These are phyloP conservation scores for Cephus spinipes DNA, from an alignment of 2,888 invertebrate species.

Conservation along the genomic window DNA sequence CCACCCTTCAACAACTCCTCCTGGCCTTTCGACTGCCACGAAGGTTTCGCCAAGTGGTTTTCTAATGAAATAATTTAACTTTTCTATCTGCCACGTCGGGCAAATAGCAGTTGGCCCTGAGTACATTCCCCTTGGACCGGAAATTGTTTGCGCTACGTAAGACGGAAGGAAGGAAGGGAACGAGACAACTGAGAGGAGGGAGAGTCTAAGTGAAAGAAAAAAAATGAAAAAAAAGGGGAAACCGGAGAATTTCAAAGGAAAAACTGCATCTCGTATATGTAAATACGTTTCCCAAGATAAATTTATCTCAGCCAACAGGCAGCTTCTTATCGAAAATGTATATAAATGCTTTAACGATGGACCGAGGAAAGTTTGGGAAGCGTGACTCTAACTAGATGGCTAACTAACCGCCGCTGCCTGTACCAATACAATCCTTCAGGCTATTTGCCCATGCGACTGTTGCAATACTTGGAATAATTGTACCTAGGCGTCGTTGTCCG, in stretches of 20 bases:
- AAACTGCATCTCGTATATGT: neutral
- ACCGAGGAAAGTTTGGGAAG: neutral
- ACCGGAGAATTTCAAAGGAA: neutral
- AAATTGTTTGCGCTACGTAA: neutral
- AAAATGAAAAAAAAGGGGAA: neutral
- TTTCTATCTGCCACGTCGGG: neutral
- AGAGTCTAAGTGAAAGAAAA: neutral
- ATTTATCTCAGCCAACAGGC: neutral
- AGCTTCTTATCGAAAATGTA: neutral
- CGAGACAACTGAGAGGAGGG: neutral
- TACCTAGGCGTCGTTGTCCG: neutral
- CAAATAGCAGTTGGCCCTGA: neutral
- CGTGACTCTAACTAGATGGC: neutral
- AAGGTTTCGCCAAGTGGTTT: neutral
- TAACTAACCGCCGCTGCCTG: neutral
- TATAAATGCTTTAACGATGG: neutral
- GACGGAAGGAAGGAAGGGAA: neutral
- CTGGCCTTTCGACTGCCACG: neutral
- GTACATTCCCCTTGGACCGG: neutral
- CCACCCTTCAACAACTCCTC: neutral
- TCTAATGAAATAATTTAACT: slow-evolving; percentile 6
- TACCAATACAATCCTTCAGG: neutral
- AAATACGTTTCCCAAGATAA: neutral
- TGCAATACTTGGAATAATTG: neutral
- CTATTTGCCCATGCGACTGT: neutral